Evolutionary conservation across 2,888 invertebrate species (phyloP), one percentile per base, ranked within the genome.

Genomic region (Sinopyrophorus schimmeli): DNA sequence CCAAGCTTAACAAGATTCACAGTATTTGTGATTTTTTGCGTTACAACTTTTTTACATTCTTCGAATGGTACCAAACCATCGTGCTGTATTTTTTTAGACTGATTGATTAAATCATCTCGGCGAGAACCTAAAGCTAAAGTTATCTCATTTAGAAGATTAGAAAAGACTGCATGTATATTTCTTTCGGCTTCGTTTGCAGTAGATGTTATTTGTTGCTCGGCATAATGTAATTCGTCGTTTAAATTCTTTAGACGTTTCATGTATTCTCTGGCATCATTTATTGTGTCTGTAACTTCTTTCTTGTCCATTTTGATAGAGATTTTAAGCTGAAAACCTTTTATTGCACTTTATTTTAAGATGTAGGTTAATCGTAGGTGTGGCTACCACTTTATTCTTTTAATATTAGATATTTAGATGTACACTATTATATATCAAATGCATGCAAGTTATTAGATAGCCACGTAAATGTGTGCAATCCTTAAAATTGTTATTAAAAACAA

Each of bases 1-100:
- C 69, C 62, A 39, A 69, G 57, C 27, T 52, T 50, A 42, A 69
- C 67, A 49, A 73, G 65, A 40, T 61, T 58, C 27, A 66, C 47
- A n/a, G 75, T 73, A 20, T 62, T 61, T 23, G 64, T 59, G 28
- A 74, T 65, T 62, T 72, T 73, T 12, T 68, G 68, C 10, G 57
- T 59, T 21, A 76, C 71, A 5, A 75, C 61, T 41, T 67, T 66
- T 37, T 63, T 68, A 52, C 74, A 76, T 47, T 71, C 73, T 55
- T 62, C 64, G 40, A 77, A 56, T 15, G 76, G 76, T 6, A 60
- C 60, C 15, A 76, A 55, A 39, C 72, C 71, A 44, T 74, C 69
- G 38, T 64, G 51, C 58, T 63, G 55, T 7, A 63, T 62, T 52
- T 59, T 40, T 53, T 54, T 57, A 2, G 64, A 63, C 52, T 66